Conservation (phyloP, 1,140 invertebrate genomes). For the Chironomus striatipennis region DNA sequence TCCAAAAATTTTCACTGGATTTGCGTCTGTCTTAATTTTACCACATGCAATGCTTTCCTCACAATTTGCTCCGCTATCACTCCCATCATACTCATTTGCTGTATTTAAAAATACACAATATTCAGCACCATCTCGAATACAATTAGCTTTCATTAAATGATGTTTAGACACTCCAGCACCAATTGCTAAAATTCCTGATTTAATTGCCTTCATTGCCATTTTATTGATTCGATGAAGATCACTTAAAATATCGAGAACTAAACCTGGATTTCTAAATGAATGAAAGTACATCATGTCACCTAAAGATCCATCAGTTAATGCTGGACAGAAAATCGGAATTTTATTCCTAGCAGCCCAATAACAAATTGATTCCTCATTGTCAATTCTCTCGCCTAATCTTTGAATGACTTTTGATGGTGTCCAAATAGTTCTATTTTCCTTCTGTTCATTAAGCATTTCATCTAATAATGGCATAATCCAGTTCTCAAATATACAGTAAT, state of each 20-base stretch:
- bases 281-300: conserved; percentile 99
- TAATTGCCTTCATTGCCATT: conserved; percentile 87
- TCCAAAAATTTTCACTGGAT: conserved; percentile 91
- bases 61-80: conserved; percentile 92
- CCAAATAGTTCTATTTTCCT: conserved; percentile 68
- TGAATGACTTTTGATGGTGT: conserved; percentile 88
- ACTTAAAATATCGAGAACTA: conserved; percentile 91
- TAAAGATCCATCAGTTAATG: conserved; percentile 96
- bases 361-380: conserved; percentile 86
- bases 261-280: conserved; percentile 83
- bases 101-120: conserved; percentile 96
- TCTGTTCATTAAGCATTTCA: conserved; percentile 84
- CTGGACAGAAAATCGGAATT: conserved; percentile 97
- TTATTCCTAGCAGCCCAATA: conserved; percentile 98
- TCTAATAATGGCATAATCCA: conserved; percentile 95
- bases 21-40: conserved; percentile 83
- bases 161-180: conserved; percentile 97
- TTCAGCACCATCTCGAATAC: conserved; percentile 97
- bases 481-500: conserved; percentile 97
- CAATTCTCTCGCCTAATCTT: conserved; percentile 81
- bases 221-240: conserved; percentile 86
- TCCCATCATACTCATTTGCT: conserved; percentile 96
- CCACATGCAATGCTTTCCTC: conserved; percentile 99
- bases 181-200: conserved; percentile 92
- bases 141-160: conserved; percentile 96